These are phyloP conservation scores for Zygogramma bicolorata DNA, from an alignment of 2,888 invertebrate species.

Conservation along the genomic window DNA sequence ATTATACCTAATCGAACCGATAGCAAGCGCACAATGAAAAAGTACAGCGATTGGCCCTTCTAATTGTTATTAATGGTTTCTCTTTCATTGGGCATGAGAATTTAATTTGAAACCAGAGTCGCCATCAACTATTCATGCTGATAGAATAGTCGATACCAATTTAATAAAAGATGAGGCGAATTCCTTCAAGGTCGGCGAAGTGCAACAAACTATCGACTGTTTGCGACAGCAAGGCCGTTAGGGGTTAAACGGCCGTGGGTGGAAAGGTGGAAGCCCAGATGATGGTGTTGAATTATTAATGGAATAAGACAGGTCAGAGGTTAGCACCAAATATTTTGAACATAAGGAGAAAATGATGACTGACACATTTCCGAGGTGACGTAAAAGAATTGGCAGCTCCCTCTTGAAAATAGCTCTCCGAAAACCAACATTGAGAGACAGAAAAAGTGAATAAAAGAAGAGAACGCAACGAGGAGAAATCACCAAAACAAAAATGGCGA, in stretches of 20 bases:
- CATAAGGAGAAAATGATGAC: too few species aligned
- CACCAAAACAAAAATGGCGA: too few species aligned
- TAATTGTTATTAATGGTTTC: slow-evolving; percentile 41
- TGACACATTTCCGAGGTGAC: too few species aligned
- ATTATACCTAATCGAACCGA: background rate
- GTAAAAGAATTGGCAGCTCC: too few species aligned
- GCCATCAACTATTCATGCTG: background rate
- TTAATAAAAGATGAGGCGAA: background rate
- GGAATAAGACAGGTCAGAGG: too few species aligned
- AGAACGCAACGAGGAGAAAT: too few species aligned
- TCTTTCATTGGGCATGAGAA: slow-evolving; percentile 44
- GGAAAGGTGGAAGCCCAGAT: too few species aligned
- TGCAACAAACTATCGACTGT: slow-evolving; percentile 15
- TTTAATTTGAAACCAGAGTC: slow-evolving; percentile 18
- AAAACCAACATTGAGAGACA: too few species aligned
- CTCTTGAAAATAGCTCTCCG: too few species aligned
- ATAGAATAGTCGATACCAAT: slow-evolving; percentile 10
- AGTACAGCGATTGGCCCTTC: background rate
- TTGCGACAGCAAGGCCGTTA: background rate
- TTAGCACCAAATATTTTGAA: too few species aligned
- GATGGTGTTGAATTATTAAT: background rate
- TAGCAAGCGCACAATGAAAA: background rate
- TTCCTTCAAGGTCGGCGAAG: slow-evolving; percentile 1
- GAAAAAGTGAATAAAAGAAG: too few species aligned
- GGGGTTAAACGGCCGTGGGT: background rate